Conservation (phyloP, 1,140 invertebrate genomes). For the Heliconius hermathena region DNA sequence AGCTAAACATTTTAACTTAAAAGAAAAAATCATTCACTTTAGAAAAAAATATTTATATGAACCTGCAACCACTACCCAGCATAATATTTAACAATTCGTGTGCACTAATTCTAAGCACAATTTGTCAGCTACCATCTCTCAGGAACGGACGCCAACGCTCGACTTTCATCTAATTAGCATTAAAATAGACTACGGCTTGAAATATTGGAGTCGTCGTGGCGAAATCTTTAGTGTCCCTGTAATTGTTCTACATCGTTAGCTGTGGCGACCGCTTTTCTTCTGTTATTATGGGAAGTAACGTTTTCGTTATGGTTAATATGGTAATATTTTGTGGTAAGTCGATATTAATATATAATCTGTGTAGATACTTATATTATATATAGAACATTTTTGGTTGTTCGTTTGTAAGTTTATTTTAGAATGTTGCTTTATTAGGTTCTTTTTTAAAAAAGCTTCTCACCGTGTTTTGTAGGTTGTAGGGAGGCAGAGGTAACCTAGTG, state of each 20-base stretch:
- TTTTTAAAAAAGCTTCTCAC: too few species aligned
- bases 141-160: conserved; percentile 60
- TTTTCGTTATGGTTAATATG: neutral
- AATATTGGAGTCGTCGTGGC: conserved; percentile 43
- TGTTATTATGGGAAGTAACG: neutral
- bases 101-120: conserved; percentile 52
- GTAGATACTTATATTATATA: neutral
- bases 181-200: conserved; percentile 54
- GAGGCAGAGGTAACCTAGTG: too few species aligned
- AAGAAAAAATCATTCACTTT: too few species aligned
- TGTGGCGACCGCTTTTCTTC: conserved; percentile 24
- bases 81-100: neutral
- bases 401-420: too few species aligned
- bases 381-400: too few species aligned
- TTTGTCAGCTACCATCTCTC: conserved; percentile 69
- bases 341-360: neutral
- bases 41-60: too few species aligned
- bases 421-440: too few species aligned
- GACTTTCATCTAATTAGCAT: conserved; percentile 74
- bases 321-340: neutral
- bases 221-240: conserved; percentile 41
- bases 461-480: too few species aligned
- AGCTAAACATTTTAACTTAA: too few species aligned
- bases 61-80: too few species aligned
- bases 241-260: conserved; percentile 42